Evolutionary conservation across 1,140 invertebrate species (phyloP), one percentile per base, ranked within the genome.

Genomic region (Pristionchus pacificus): DNA sequence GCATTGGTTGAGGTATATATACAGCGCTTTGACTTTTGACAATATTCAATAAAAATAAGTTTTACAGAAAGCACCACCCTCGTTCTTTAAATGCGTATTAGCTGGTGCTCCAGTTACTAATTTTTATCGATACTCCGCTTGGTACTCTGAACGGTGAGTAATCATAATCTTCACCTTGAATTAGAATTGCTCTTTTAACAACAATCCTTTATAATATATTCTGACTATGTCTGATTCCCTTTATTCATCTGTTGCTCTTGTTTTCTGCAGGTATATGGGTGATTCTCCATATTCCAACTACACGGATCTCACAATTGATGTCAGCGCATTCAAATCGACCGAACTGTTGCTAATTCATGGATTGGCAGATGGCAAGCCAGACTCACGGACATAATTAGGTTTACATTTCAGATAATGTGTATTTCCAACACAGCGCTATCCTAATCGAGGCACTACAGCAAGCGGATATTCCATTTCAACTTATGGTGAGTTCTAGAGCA

Each of bases 201-300:
- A n/a, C n/a, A n/a, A n/a, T n/a, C n/a, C n/a, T n/a, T n/a, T n/a
- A n/a, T n/a, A n/a, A n/a, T n/a, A n/a, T n/a, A n/a, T n/a, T n/a
- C n/a, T n/a, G n/a, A n/a, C n/a, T n/a, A n/a, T n/a, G n/a, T n/a
- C n/a, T n/a, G n/a, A n/a, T n/a, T n/a, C n/a, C n/a, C n/a, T n/a
- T n/a, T n/a, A n/a, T n/a, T n/a, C n/a, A n/a, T 66, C 28, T 81
- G 80, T 82, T 66, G 79, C 79, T 10, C 79, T 72, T 25, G 82
- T 82, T 62, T 80, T 78, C 28, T 80, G 82, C 63, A 58, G 79
- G 30, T 80, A 82, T 75, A 80, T 80, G 79, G 80, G 80, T n/a
- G n/a, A n/a, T n/a, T n/a, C n/a, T n/a, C n/a, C n/a, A 28, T n/a
- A 64, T 28, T 68, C 76, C 19, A 80, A 72, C n/a, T 80, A 80